These are phyloP conservation scores for Ecliptopera silaceata DNA, from an alignment of 2,888 invertebrate genomes.

Conservation along the genomic window DNA sequence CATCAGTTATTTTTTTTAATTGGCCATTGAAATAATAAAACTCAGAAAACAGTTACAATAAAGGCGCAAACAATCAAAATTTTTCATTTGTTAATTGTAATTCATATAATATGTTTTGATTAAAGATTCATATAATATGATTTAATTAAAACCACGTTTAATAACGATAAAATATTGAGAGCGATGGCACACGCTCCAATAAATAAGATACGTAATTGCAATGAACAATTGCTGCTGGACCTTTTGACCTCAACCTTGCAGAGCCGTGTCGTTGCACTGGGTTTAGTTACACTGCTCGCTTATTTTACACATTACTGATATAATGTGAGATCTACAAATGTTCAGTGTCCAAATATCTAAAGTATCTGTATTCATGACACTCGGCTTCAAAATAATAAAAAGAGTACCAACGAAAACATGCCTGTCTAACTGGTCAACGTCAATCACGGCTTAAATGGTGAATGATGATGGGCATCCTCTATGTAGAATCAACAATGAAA, in stretches of 20 bases:
- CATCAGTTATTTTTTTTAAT: too few relatives aligned
- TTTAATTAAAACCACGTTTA: constrained; percentile 27
- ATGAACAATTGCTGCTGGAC: constrained; percentile 51
- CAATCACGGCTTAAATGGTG: not conserved
- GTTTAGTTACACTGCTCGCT: constrained; percentile 6
- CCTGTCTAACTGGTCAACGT: not conserved
- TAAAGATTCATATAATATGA: constrained; percentile 20
- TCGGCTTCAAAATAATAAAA: not conserved
- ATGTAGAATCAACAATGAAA: constrained; percentile 13
- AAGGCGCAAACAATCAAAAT: too few relatives aligned
- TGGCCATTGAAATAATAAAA: too few relatives aligned
- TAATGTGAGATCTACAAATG: too few relatives aligned
- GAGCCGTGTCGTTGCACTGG: constrained; percentile 60
- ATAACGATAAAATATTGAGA: constrained; percentile 38
- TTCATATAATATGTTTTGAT: constrained; percentile 21
- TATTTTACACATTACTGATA: too few relatives aligned
- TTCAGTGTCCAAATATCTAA: too few relatives aligned
- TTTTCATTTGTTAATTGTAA: too few relatives aligned
- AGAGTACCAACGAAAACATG: not conserved
- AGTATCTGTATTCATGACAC: too few relatives aligned
- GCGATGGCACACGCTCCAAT: constrained; percentile 25
- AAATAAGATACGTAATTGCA: constrained; percentile 42
- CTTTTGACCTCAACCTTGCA: constrained; percentile 69
- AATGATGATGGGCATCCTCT: not conserved
- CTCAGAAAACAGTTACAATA: too few relatives aligned